phyloP scores from a whole-genome alignment of 1,140 invertebrate species.

The Drosophila sucinea region DNA sequence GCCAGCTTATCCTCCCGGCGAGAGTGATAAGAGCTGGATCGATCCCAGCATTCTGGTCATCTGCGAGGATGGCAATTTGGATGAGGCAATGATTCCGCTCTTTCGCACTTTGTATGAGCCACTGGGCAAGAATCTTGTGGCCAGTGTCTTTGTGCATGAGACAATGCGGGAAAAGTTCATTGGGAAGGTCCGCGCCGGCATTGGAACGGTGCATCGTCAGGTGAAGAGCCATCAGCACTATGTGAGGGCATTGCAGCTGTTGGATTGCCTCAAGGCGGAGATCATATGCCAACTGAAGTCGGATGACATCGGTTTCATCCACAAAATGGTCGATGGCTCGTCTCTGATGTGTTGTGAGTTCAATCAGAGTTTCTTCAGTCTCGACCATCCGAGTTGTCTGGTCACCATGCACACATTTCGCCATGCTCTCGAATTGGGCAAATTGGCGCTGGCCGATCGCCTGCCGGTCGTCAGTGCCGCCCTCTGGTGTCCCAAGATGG shows the following conservation, averaged over 20 bases:
- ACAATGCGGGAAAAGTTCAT: conserved; percentile 44
- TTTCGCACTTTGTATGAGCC: conserved; percentile 39
- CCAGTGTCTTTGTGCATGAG: conserved; percentile 56
- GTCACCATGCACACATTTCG: conserved; percentile 65
- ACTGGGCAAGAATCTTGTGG: conserved; percentile 31
- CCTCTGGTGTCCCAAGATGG: conserved; percentile 53
- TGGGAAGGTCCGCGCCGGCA: conserved; percentile 24
- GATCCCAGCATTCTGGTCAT: conserved; percentile 51
- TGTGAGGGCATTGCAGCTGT: conserved; percentile 11
- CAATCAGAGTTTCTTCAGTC: conserved; percentile 52
- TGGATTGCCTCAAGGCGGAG: conserved; percentile 51
- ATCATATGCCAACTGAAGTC: conserved; percentile 25
- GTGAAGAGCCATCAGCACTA: conserved; percentile 35
- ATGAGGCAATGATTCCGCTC: conserved; percentile 35
- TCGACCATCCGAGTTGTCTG: conserved; percentile 41
- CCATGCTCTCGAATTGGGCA: conserved; percentile 29
- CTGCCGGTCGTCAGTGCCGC: conserved; percentile 41
- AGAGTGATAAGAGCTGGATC: conserved; percentile 52
- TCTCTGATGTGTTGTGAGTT: conserved; percentile 56
- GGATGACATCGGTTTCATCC: conserved; percentile 41
- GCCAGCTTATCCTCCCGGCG: conserved; percentile 46
- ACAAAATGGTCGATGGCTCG: conserved; percentile 43
- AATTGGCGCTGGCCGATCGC: conserved; percentile 28
- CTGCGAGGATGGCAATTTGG: conserved; percentile 34
- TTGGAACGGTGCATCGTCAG: conserved; percentile 45